phyloP scores from a whole-genome alignment of 2,113 vertebrate species.

The Fulmarus glacialis region DNA sequence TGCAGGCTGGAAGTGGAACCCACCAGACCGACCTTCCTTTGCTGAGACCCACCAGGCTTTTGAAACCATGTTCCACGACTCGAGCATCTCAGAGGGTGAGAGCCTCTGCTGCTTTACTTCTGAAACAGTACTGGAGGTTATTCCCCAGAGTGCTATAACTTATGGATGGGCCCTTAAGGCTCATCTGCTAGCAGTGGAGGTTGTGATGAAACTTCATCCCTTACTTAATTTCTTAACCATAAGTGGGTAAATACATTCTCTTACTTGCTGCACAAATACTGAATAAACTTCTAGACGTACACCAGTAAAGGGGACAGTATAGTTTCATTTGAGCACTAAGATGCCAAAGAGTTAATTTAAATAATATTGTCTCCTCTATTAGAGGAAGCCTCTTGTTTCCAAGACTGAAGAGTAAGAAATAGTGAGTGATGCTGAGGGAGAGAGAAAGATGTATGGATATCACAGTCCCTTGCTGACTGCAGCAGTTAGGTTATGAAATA shows the following conservation, averaged over 20 bases:
- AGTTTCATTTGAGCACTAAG: neutral
- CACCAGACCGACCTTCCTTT: slow-evolving; percentile 92
- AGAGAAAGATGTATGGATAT: neutral
- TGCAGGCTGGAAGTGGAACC: slow-evolving; percentile 97
- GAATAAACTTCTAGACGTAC: neutral
- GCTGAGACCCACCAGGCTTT: slow-evolving; percentile 97
- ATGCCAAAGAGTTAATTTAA: neutral
- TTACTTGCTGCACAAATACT: neutral
- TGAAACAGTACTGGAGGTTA: neutral
- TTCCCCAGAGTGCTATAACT: neutral
- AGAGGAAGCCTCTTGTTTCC: neutral
- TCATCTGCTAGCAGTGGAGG: neutral
- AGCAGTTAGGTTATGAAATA: neutral
- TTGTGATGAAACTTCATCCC: neutral
- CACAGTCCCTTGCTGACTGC: neutral
- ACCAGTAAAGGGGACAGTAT: neutral
- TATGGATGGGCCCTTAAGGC: neutral
- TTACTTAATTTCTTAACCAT: neutral
- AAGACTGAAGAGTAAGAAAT: neutral
- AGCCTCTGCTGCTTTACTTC: neutral
- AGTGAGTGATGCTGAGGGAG: neutral
- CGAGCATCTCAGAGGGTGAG: slow-evolving; percentile 96
- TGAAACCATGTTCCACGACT: slow-evolving; percentile 99
- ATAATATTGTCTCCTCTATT: neutral
- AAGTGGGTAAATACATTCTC: neutral